A percentile compares a stretch with the other conserved stretches of the same genome.
These are phyloP conservation scores for Hydropotes inermis DNA, from an alignment of 2,113 vertebrate genomes.

Conservation along the genomic window DNA sequence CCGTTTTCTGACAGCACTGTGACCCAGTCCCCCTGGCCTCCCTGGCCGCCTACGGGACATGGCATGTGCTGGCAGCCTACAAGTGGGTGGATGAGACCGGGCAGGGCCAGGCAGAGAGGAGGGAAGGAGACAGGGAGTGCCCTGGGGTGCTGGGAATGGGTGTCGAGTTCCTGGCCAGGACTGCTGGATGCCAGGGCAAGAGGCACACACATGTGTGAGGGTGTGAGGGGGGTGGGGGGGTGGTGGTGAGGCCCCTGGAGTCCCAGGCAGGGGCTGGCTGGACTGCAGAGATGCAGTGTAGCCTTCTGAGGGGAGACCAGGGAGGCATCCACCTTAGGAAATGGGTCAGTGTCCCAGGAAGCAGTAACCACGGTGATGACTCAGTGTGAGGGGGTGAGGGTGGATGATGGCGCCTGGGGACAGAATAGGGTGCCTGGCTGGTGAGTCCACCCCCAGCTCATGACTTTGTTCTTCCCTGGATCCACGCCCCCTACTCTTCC, in stretches of 20 bases:
- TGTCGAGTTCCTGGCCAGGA: background rate
- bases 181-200: background rate
- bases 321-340: background rate
- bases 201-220: background rate
- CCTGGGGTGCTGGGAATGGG: background rate
- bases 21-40: background rate
- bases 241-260: background rate
- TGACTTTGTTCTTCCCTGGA: background rate
- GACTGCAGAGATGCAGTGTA: no score
- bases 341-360: background rate
- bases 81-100: constrained; percentile 37
- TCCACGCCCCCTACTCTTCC: background rate
- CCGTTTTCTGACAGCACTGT: background rate
- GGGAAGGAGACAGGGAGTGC: background rate
- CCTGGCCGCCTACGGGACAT: background rate
- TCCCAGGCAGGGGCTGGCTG: background rate
- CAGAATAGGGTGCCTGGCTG: background rate
- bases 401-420: background rate
- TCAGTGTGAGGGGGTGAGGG: background rate
- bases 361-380: background rate
- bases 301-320: background rate
- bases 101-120: background rate
- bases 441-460: background rate
- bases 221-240: background rate
- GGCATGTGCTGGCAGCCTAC: constrained; percentile 7